A percentile compares a stretch with the other conserved stretches of the same genome.
These are phyloP conservation scores for Sebastes steindachneri DNA, from an alignment of 2,797 vertebrate species.

Conservation along the genomic window DNA sequence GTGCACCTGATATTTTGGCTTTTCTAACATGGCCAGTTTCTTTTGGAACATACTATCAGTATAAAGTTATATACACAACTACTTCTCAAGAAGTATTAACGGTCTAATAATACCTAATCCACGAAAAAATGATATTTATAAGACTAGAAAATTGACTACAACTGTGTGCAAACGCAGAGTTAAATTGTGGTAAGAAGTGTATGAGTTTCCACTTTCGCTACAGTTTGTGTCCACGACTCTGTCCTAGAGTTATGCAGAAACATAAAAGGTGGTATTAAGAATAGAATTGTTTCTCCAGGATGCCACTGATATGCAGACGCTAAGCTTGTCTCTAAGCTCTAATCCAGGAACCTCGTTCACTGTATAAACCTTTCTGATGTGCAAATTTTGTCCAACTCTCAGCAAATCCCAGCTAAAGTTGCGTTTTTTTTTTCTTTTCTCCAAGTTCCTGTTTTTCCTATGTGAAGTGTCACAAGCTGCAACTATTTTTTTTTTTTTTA, in stretches of 20 bases:
- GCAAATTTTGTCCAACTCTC: constrained; percentile 51
- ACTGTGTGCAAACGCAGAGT: not conserved
- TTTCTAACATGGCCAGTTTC: not conserved
- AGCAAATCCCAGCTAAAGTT: constrained; percentile 30
- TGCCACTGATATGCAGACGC: constrained; percentile 39
- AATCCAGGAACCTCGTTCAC: constrained; percentile 44
- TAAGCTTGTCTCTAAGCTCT: constrained; percentile 54
- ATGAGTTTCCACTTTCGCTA: not conserved
- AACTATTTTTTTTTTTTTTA: not conserved
- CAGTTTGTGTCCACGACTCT: constrained; percentile 37
- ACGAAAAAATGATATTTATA: not conserved
- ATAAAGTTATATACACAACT: not conserved
- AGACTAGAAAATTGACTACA: not conserved
- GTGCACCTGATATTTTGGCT: too few relatives aligned
- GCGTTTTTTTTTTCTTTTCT: not conserved
- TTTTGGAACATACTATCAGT: too few relatives aligned
- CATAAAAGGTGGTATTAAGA: constrained; percentile 59
- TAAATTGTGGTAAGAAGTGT: constrained; percentile 4
- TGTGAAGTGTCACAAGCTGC: not conserved
- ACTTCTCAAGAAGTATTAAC: not conserved
- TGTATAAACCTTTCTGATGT: constrained; percentile 60
- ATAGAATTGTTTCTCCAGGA: constrained; percentile 59
- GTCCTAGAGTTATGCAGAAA: constrained; percentile 33
- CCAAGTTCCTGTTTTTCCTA: not conserved
- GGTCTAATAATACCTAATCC: not conserved